phyloP scores from a whole-genome alignment of 1,140 invertebrate species.

The Euwallacea similis region DNA sequence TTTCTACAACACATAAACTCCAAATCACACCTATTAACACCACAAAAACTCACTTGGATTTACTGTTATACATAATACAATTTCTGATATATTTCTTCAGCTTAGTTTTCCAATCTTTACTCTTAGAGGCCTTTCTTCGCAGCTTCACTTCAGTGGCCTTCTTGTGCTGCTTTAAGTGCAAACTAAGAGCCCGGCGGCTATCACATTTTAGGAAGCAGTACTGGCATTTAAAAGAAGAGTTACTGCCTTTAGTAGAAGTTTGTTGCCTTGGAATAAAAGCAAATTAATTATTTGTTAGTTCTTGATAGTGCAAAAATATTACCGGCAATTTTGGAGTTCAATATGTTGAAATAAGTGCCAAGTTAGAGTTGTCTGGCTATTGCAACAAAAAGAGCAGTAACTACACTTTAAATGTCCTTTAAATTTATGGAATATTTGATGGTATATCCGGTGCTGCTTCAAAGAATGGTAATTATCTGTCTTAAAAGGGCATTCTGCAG shows the following conservation, averaged over 20 bases:
- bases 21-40: no score
- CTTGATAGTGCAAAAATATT: not conserved
- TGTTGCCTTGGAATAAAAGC: no score
- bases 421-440: not conserved
- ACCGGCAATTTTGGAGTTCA: not conserved
- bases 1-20: no score
- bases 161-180: not conserved
- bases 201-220: not conserved
- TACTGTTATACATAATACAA: no score
- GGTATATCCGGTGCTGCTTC: not conserved
- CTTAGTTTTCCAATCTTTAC: not conserved
- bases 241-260: not conserved
- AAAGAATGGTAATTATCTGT: not conserved
- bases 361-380: conserved; percentile 1
- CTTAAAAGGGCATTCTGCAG: not conserved
- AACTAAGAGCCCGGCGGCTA: not conserved
- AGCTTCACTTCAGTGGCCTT: not conserved
- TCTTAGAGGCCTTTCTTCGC: not conserved
- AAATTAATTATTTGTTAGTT: no score
- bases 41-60: no score
- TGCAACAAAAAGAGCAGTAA: conserved; percentile 1
- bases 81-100: not conserved
- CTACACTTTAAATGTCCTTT: conserved; percentile 1
- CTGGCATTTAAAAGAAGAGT: not conserved
- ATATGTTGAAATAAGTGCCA: conserved; percentile 2